Evolutionary conservation across 2,113 vertebrate species (phyloP).

Genomic region (Solenodon paradoxus): DNA sequence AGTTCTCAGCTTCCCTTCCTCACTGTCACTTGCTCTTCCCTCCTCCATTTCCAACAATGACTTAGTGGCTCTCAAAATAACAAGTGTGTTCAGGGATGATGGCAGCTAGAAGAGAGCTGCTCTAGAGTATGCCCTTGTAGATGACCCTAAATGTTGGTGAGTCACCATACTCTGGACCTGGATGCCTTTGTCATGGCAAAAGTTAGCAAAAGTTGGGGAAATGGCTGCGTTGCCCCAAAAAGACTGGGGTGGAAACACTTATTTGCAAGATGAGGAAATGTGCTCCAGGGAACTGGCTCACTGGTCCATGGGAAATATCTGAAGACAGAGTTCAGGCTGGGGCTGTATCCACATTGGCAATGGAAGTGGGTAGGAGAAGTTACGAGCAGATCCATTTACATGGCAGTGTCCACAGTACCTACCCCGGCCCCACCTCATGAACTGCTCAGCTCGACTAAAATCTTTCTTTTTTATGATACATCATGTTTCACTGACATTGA

Average conservation of each 20-base stretch:
- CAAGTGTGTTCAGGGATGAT: not conserved
- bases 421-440: fast-evolving
- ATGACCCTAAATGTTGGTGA: not conserved
- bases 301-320: not conserved
- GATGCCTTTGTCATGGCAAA: not conserved
- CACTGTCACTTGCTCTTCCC: not conserved
- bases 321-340: not conserved
- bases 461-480: not conserved
- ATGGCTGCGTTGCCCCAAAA: not conserved
- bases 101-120: not conserved
- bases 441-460: not conserved
- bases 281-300: not conserved
- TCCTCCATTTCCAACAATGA: not conserved
- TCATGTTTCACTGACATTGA: not conserved
- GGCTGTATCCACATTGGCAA: not conserved
- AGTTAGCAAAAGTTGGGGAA: not conserved
- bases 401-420: not conserved
- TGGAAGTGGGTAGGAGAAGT: not conserved
- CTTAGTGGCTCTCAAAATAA: not conserved
- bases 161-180: not conserved
- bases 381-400: not conserved
- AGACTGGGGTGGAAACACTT: not conserved
- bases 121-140: not conserved
- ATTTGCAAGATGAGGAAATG: not conserved
- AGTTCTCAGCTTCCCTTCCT: not conserved